Conservation (phyloP, 2,888 invertebrate genomes). For the Chirona hameri region DNA sequence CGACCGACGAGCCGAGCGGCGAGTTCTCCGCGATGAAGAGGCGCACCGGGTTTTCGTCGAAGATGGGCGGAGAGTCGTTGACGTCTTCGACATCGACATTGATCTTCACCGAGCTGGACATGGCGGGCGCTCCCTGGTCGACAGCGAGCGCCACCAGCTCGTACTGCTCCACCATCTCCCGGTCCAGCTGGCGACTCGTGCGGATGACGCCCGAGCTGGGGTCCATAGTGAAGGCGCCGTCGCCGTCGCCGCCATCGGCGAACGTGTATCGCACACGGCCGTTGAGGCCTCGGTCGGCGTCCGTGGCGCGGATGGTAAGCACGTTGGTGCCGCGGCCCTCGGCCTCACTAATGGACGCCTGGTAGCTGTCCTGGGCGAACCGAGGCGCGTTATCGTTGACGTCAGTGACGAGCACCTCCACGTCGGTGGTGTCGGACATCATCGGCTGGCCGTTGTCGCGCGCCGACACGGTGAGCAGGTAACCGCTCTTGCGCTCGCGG, state of each 20-base stretch:
- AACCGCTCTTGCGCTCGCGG: constrained; percentile 72
- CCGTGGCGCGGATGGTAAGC: constrained; percentile 59
- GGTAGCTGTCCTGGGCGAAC: constrained; percentile 77
- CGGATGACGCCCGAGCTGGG: constrained; percentile 86
- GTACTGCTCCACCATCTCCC: constrained; percentile 83
- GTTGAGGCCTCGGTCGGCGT: constrained; percentile 81
- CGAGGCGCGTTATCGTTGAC: constrained; percentile 92
- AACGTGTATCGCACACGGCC: constrained; percentile 78
- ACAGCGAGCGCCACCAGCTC: constrained; percentile 80
- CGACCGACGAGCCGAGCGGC: constrained; percentile 91
- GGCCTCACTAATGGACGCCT: constrained; percentile 79
- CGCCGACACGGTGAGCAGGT: constrained; percentile 85
- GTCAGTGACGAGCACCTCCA: constrained; percentile 91
- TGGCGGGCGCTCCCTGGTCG: constrained; percentile 78
- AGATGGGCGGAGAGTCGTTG: constrained; percentile 85
- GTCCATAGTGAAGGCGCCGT: constrained; percentile 89
- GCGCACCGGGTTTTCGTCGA: constrained; percentile 74
- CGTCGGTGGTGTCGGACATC: constrained; percentile 87
- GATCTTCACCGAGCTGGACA: constrained; percentile 51
- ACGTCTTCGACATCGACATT: constrained; percentile 78
- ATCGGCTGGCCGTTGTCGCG: constrained; percentile 88
- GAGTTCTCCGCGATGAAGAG: constrained; percentile 92
- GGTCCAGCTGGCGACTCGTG: constrained; percentile 81
- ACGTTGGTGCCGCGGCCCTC: constrained; percentile 67
- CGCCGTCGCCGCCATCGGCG: constrained; percentile 64